Evolutionary conservation across 2,113 vertebrate species (phyloP), one percentile per base, ranked within the genome.

Genomic region (Pygoscelis antarcticus): DNA sequence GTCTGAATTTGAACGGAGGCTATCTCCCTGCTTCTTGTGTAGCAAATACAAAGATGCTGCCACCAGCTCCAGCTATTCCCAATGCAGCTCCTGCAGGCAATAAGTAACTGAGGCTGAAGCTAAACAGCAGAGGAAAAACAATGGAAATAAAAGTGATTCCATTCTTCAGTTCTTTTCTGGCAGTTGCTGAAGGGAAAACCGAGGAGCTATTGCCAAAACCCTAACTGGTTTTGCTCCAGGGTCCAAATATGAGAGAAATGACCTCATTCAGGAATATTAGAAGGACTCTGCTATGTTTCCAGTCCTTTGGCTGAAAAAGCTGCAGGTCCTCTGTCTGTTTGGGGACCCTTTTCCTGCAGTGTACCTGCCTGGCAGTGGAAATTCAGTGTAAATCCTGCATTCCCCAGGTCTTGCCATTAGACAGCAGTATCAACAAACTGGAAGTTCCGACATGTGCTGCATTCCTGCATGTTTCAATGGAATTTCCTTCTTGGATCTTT

Each of bases 161-260:
- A 47, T 70, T 92, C 81, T 88, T 72, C 47, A 84, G 44, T 70
- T 94, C 80, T 93, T 57, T 93, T 64, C 86, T 92, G 83, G 92
- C 58, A 79, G 52, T 22, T 82, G n/a, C 55, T 89, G 52, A 76
- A 91, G 94, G 87, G 82, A 93, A 97, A 97, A 97, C 82, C 80
- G 76, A 77, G 54, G 34, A 74, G 44, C 76, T 83, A 26, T 7
- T 96, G 93, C 92, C 88, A 97, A 89, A 97, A 94, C 40, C 32
- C 70, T 93, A 70, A 96, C 61, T 60, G 70, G 64, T 88, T 87
- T 83, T 85, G 83, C 52, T 92, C 52, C 71, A 95, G 20, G 17
- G 20, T 38, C n/a, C 34, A 60, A 40, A 27, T 70, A 87, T 7
- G 52, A 61, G 66, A 91, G 77, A 79, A 91, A 75, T 82, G 52